Conservation (phyloP, 2,888 invertebrate species). For the Aethes cnicana region DNA sequence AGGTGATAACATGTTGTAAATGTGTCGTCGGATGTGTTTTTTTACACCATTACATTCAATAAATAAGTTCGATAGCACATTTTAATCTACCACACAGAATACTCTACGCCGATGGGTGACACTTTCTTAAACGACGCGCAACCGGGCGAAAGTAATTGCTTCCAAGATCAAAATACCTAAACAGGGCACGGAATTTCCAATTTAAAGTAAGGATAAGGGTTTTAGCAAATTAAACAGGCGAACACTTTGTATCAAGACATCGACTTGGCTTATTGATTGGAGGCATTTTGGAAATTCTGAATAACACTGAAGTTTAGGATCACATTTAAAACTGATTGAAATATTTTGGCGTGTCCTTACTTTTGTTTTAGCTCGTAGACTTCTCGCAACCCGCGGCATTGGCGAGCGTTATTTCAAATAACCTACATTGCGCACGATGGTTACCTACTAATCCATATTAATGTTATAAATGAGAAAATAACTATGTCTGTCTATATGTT, state of each 20-base stretch:
- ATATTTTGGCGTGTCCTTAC: no score
- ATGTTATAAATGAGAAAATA: no score
- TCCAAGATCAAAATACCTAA: slow-evolving; percentile 16
- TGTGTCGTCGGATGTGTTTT: no score
- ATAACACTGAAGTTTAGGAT: no score
- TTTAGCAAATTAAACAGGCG: slow-evolving; percentile 10
- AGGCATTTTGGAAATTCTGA: no score
- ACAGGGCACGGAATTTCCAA: slow-evolving; percentile 24
- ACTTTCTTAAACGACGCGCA: slow-evolving; percentile 7
- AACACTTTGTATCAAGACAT: slow-evolving; percentile 2
- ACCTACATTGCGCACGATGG: no score
- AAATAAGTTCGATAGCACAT: no score
- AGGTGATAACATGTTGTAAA: no score
- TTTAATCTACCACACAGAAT: neutral
- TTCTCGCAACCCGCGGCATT: neutral
- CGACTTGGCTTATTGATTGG: neutral
- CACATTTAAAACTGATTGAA: no score
- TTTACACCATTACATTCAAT: no score
- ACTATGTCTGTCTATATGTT: no score
- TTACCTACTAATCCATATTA: no score
- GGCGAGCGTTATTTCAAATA: neutral
- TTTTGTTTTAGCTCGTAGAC: neutral
- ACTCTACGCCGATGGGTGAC: slow-evolving; percentile 11
- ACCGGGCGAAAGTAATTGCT: slow-evolving; percentile 18
- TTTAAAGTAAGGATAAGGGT: slow-evolving; percentile 20